These are phyloP conservation scores for Camptogramma bilineatum DNA, from an alignment of 2,888 invertebrate genomes.

Conservation along the genomic window DNA sequence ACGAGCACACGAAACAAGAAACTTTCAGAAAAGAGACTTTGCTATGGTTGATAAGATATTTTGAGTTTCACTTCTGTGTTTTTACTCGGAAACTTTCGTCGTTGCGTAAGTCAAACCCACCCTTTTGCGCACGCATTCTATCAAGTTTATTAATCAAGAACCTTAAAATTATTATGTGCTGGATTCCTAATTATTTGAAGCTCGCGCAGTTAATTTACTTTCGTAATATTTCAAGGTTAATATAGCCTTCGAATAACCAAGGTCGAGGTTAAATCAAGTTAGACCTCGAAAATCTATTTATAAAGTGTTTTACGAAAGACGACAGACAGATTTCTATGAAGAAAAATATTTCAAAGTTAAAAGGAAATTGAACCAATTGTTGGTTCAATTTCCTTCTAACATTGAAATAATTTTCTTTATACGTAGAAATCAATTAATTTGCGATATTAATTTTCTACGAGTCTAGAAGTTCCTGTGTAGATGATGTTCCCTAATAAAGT, in stretches of 20 bases:
- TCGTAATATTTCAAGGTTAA: constrained; percentile 18
- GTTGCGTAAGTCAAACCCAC: constrained; percentile 21
- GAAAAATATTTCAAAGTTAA: too few species aligned
- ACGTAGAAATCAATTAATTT: too few species aligned
- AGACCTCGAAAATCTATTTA: not conserved
- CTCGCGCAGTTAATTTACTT: constrained; percentile 14
- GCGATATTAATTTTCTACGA: too few species aligned
- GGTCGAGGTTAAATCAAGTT: not conserved
- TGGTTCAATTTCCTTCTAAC: too few species aligned
- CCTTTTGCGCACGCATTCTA: constrained; percentile 28
- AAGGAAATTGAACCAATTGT: too few species aligned
- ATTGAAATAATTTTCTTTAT: too few species aligned
- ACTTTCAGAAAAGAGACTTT: too few species aligned
- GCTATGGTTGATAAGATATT: not conserved
- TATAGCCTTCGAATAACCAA: constrained; percentile 16
- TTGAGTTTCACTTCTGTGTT: constrained; percentile 11
- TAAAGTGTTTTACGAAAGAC: not conserved
- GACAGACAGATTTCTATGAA: too few species aligned
- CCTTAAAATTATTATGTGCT: constrained; percentile 25
- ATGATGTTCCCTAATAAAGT: too few species aligned
- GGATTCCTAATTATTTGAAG: constrained; percentile 21
- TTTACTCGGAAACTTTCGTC: not conserved
- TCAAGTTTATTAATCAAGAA: constrained; percentile 21
- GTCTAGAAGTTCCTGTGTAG: too few species aligned
- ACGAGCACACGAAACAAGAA: too few species aligned